Conservation (phyloP, 2,797 vertebrate genomes). For the Rhynchotus rufescens region DNA sequence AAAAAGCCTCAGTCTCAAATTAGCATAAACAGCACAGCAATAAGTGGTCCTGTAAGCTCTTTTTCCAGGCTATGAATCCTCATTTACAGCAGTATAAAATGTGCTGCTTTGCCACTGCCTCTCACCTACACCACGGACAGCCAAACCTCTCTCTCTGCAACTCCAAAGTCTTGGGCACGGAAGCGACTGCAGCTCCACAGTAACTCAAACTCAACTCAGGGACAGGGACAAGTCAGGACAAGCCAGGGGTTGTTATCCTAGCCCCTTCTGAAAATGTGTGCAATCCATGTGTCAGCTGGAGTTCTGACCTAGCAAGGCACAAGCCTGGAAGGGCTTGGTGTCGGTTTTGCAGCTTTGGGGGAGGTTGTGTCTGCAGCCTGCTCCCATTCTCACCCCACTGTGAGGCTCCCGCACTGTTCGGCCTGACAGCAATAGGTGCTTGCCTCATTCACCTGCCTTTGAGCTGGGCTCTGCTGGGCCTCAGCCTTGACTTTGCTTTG, state of each 20-base stretch:
- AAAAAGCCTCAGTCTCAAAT: neutral
- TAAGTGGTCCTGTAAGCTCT: neutral
- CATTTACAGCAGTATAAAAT: neutral
- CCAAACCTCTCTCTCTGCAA: neutral
- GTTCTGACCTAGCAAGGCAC: neutral
- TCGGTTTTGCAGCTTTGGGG: neutral
- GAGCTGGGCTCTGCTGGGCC: neutral
- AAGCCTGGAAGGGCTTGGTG: neutral
- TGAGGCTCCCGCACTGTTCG: neutral
- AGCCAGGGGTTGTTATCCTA: neutral
- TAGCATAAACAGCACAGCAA: slow-evolving; percentile 15
- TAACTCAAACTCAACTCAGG: neutral
- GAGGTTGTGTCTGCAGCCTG: neutral
- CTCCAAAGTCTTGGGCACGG: neutral
- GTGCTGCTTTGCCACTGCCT: neutral
- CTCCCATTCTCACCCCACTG: neutral
- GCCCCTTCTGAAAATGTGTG: neutral
- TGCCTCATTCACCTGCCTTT: neutral
- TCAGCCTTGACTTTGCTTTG: neutral
- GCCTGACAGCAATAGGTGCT: neutral
- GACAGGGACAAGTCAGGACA: neutral
- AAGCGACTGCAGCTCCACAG: neutral
- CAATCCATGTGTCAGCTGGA: neutral
- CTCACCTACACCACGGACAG: neutral
- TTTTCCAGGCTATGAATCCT: neutral